These are phyloP conservation scores for Leptonema lineaticorne DNA, from an alignment of 1,140 invertebrate species.

Conservation along the genomic window DNA sequence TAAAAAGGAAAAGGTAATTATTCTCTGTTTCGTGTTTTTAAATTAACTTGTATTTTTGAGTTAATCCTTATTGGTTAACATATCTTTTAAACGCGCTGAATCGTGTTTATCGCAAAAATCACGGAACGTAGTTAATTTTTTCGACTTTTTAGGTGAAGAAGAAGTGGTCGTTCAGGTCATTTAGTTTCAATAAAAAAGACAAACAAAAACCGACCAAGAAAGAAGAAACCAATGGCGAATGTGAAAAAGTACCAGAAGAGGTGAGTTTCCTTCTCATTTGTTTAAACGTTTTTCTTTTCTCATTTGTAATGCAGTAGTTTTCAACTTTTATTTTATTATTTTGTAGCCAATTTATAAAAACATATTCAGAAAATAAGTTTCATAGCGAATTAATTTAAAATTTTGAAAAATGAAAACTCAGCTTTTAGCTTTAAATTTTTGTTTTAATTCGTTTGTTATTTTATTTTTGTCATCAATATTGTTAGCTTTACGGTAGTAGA, in stretches of 20 bases:
- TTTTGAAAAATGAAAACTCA: too few species aligned
- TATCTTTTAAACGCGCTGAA: neutral
- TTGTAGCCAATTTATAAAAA: neutral
- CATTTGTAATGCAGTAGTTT: neutral
- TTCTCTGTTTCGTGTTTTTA: too few species aligned
- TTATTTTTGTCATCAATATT: neutral
- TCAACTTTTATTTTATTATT: slow-evolving; percentile 18
- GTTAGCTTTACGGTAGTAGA: too few species aligned
- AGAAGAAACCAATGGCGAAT: slow-evolving; percentile 56
- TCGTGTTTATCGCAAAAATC: neutral
- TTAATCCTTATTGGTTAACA: too few species aligned
- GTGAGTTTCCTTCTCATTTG: slow-evolving; percentile 43
- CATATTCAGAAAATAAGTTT: too few species aligned
- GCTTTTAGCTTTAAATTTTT: too few species aligned
- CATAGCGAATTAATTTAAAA: too few species aligned
- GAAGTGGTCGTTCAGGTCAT: slow-evolving; percentile 83
- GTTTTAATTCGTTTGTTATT: too few species aligned
- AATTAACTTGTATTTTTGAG: too few species aligned
- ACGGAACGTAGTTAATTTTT: neutral
- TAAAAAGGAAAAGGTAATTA: slow-evolving; percentile 72
- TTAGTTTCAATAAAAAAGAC: slow-evolving; percentile 82
- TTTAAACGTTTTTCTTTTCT: slow-evolving; percentile 16
- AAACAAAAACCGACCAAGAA: slow-evolving; percentile 76
- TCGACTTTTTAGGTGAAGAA: slow-evolving; percentile 65
- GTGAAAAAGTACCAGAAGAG: slow-evolving; percentile 57